These are phyloP conservation scores for Myiozetetes cayanensis DNA, from an alignment of 2,113 vertebrate species.

Conservation along the genomic window DNA sequence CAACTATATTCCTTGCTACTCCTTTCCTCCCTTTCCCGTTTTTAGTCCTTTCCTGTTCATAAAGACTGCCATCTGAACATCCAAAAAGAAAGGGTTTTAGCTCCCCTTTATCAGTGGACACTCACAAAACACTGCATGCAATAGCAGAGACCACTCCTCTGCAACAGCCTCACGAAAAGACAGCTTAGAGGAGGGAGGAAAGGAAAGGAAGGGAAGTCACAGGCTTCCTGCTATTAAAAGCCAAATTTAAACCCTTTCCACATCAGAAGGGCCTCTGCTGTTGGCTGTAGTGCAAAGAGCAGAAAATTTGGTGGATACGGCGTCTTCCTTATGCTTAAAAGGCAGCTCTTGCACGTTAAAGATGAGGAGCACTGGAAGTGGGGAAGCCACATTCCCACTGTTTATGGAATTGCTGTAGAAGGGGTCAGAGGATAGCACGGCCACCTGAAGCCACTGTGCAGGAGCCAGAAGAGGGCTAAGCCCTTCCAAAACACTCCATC, in stretches of 20 bases:
- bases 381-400: not conserved
- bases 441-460: not conserved
- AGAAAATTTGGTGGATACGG: not conserved
- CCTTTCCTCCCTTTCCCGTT: not conserved
- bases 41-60: not conserved
- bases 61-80: not conserved
- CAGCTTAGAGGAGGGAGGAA: not conserved
- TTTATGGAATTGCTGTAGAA: not conserved
- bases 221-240: conserved; percentile 49
- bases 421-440: rapidly evolving
- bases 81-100: not conserved
- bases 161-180: not conserved
- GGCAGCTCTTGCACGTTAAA: not conserved
- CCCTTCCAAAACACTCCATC: not conserved
- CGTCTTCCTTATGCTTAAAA: not conserved
- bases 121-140: not conserved
- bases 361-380: not conserved
- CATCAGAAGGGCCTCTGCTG: conserved; percentile 42
- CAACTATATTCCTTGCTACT: not conserved
- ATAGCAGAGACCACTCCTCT: not conserved
- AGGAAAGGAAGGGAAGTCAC: conserved; percentile 46
- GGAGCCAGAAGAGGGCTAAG: not conserved
- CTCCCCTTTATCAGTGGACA: not conserved
- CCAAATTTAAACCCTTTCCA: conserved; percentile 33
- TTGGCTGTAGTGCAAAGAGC: not conserved